Percentiles rank a stretch among this genome's conserved stretches.
phyloP scores from a whole-genome alignment of 2,797 vertebrate species.

The Rhinatrema bivittatum region DNA sequence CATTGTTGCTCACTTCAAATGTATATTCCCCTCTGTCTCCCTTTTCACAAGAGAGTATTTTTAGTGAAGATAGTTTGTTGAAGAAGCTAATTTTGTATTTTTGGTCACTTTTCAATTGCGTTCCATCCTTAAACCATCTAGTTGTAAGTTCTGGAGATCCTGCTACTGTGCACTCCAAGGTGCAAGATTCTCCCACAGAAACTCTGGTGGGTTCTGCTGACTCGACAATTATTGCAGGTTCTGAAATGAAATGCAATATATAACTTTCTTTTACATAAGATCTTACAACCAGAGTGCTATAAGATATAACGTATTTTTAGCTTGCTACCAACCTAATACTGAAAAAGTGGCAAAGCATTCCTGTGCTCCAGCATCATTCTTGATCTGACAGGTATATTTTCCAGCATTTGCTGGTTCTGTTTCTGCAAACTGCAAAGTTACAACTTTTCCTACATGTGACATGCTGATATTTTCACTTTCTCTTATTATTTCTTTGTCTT shows the following conservation, averaged over 20 bases:
- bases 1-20: conserved; percentile 89
- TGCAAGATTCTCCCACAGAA: conserved; percentile 82
- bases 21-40: conserved; percentile 85
- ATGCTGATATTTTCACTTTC: conserved; percentile 83
- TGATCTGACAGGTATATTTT: conserved; percentile 86
- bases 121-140: conserved; percentile 90
- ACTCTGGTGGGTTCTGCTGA: conserved; percentile 88
- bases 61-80: conserved; percentile 80
- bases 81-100: conserved; percentile 87
- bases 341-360: conserved; percentile 82
- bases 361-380: conserved; percentile 88
- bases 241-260: conserved; percentile 65
- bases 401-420: conserved; percentile 73
- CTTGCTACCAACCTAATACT: conserved; percentile 82
- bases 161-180: conserved; percentile 81
- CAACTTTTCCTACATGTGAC: conserved; percentile 76
- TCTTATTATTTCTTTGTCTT: conserved; percentile 86
- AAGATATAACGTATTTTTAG: too few species aligned
- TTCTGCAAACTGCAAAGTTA: conserved; percentile 69
- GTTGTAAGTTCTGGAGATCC: conserved; percentile 88
- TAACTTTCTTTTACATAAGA: too few species aligned
- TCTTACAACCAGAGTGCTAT: too few species aligned
- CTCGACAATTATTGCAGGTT: conserved; percentile 90
- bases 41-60: conserved; percentile 80
- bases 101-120: conserved; percentile 76